phyloP scores from a whole-genome alignment of 2,797 vertebrate genomes.

The Erpetoichthys calabaricus region DNA sequence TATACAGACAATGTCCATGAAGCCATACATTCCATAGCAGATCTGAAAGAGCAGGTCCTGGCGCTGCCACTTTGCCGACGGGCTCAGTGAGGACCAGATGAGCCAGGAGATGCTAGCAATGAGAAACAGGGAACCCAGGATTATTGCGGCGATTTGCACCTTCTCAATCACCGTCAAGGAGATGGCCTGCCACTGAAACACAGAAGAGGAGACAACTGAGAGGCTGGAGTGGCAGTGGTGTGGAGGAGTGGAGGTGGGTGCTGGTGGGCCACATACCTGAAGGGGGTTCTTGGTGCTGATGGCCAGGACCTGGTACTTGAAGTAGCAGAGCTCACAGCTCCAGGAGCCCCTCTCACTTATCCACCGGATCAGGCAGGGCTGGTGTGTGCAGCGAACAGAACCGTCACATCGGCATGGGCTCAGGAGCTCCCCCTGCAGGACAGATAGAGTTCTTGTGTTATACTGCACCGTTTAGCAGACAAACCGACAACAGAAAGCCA shows the following conservation, averaged over 20 bases:
- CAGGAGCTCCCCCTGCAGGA: constrained; percentile 58
- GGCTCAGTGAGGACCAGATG: constrained; percentile 86
- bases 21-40: constrained; percentile 92
- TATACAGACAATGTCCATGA: constrained; percentile 92
- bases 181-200: constrained; percentile 81
- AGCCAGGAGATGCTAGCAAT: constrained; percentile 93
- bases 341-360: constrained; percentile 77
- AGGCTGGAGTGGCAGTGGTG: constrained; percentile 31
- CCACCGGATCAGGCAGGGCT: constrained; percentile 78
- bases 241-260: constrained; percentile 30
- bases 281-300: constrained; percentile 79
- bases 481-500: no score
- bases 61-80: constrained; percentile 84
- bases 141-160: constrained; percentile 84
- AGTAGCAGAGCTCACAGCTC: constrained; percentile 81
- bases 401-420: constrained; percentile 70
- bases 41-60: constrained; percentile 92
- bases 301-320: constrained; percentile 78
- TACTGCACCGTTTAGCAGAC: no score
- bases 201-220: constrained; percentile 28
- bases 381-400: constrained; percentile 72
- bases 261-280: constrained; percentile 43
- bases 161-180: constrained; percentile 88
- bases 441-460: background rate
- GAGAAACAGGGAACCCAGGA: constrained; percentile 83